phyloP scores from a whole-genome alignment of 2,113 vertebrate species.

The Microtus oregoni region DNA sequence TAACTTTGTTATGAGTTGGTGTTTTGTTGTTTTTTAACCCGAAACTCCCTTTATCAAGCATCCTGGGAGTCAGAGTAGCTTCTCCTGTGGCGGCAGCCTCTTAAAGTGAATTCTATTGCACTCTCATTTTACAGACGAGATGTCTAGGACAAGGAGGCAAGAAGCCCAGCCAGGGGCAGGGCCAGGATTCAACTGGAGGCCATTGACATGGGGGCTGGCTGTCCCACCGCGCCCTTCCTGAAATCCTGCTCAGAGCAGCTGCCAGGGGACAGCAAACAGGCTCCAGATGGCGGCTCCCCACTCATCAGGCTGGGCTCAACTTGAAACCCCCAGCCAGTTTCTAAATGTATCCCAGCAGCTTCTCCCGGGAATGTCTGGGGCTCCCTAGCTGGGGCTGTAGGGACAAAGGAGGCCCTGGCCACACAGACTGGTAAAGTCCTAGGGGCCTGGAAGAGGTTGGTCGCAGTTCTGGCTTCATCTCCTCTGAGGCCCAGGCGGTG shows the following conservation, averaged over 20 bases:
- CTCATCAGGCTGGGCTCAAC: not conserved
- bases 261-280: slow-evolving; percentile 55
- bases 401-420: not conserved
- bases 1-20: not conserved
- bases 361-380: not conserved
- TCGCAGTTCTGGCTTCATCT: not conserved
- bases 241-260: slow-evolving; percentile 13
- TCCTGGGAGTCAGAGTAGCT: not conserved
- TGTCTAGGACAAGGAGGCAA: not conserved
- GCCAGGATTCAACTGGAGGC: not conserved
- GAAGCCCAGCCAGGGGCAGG: not conserved
- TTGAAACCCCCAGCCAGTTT: slow-evolving; percentile 52
- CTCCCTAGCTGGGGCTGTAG: not conserved
- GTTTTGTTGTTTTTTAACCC: not conserved
- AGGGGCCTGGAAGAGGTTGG: too few relatives aligned
- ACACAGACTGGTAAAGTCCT: not conserved
- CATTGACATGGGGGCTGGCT: not conserved
- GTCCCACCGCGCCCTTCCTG: not conserved
- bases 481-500: not conserved
- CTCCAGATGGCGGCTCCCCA: slow-evolving; percentile 39
- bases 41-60: not conserved
- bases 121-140: not conserved
- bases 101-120: not conserved
- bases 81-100: not conserved
- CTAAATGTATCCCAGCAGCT: slow-evolving; percentile 65